phyloP scores from a whole-genome alignment of 1,140 invertebrate genomes.

The Brachionus koreanus region DNA sequence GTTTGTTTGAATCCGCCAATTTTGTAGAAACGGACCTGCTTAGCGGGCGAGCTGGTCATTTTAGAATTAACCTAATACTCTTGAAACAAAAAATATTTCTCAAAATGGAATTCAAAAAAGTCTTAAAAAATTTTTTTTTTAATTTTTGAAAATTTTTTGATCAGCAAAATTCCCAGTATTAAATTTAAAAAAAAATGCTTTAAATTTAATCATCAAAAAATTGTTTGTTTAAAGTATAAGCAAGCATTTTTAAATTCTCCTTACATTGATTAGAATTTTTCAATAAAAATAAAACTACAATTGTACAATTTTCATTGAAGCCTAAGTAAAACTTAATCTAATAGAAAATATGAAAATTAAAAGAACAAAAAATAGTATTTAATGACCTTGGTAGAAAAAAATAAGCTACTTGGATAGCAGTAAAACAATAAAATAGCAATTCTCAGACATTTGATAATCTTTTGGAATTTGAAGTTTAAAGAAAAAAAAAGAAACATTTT shows the following conservation, averaged over 20 bases:
- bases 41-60: neutral
- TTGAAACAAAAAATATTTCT: neutral
- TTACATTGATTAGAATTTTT: too few species aligned
- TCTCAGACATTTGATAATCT: conserved; percentile 4
- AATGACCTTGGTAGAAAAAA: neutral
- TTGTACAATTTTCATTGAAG: too few species aligned
- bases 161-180: neutral
- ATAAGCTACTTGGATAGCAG: neutral
- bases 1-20: conserved; percentile 27
- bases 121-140: neutral
- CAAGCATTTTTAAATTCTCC: too few species aligned
- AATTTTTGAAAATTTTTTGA: neutral
- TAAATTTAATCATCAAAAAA: too few species aligned
- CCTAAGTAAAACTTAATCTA: too few species aligned
- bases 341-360: too few species aligned
- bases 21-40: conserved; percentile 9
- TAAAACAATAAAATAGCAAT: neutral
- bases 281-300: too few species aligned
- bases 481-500: conserved; percentile 5
- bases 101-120: neutral
- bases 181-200: too few species aligned
- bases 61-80: neutral
- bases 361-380: neutral
- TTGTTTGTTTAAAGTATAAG: too few species aligned
- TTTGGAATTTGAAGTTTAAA: neutral